These are phyloP conservation scores for Paratrypauchen microcephalus DNA, from an alignment of 2,797 vertebrate species.

Conservation along the genomic window DNA sequence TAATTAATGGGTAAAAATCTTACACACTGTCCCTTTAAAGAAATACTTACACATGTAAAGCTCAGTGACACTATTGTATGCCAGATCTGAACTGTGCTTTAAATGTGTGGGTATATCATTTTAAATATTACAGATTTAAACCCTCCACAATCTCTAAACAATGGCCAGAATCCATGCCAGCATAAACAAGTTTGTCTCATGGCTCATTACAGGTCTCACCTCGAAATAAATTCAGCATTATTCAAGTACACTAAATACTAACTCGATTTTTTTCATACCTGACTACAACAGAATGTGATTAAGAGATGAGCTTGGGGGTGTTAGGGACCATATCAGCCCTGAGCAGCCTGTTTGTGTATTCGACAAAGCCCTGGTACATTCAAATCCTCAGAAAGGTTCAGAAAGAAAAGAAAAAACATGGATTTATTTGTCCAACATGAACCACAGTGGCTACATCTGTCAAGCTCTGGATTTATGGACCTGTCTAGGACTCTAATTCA, in stretches of 20 bases:
- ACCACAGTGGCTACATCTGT: constrained; percentile 21
- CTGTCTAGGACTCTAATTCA: constrained; percentile 24
- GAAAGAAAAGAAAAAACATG: constrained; percentile 3
- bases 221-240: not conserved
- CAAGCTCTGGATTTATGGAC: constrained; percentile 37
- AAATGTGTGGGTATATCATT: not conserved
- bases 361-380: constrained; percentile 13
- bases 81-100: not conserved
- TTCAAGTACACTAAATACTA: not conserved
- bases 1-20: too few relatives aligned
- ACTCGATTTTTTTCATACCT: not conserved
- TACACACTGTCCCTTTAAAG: too few relatives aligned
- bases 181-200: not conserved
- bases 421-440: constrained; percentile 26
- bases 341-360: constrained; percentile 17
- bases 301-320: constrained; percentile 14
- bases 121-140: not conserved
- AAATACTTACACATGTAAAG: too few relatives aligned
- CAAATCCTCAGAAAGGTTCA: constrained; percentile 11
- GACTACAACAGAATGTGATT: constrained; percentile 2
- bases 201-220: not conserved
- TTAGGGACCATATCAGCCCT: constrained; percentile 1
- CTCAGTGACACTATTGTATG: not conserved
- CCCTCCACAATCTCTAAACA: not conserved
- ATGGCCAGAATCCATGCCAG: not conserved